Percentiles rank a stretch among this genome's conserved stretches.
Evolutionary conservation across 2,888 invertebrate genomes (phyloP).

Genomic region (Blomia tropicalis): DNA sequence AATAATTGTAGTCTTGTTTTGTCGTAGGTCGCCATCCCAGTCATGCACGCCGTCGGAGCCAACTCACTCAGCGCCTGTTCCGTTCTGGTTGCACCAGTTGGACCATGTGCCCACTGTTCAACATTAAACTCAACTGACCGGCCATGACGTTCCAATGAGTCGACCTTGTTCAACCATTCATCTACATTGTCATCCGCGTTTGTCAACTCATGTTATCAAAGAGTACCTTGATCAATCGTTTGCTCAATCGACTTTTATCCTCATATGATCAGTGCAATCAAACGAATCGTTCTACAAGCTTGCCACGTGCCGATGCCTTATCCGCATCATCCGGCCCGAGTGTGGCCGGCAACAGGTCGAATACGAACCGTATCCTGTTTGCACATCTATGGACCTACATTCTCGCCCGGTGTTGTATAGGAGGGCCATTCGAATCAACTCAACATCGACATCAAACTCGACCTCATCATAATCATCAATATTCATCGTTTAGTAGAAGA

Average conservation of each 20-base stretch:
- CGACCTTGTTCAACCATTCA: no score
- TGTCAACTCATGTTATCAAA: constrained; percentile 15
- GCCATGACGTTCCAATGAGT: no score
- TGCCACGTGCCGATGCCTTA: no score
- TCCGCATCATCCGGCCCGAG: neutral
- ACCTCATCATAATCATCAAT: neutral
- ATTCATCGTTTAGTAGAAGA: neutral
- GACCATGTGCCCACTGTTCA: no score
- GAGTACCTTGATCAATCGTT: neutral
- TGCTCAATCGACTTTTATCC: neutral
- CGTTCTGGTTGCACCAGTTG: no score
- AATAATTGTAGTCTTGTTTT: no score
- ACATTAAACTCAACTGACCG: no score
- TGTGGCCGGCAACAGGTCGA: neutral
- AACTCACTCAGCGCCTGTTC: no score
- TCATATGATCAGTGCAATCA: neutral
- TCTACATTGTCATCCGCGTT: no score
- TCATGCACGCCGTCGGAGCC: no score
- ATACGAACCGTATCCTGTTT: neutral
- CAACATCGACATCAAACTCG: neutral
- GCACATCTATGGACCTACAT: neutral
- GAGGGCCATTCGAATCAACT: neutral
- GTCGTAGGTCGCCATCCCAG: no score
- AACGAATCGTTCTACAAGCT: no score
- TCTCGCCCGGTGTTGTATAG: neutral